A percentile compares a stretch with the other conserved stretches of the same genome.
These are phyloP conservation scores for Melanocharis versteri DNA, from an alignment of 2,113 vertebrate species.

Conservation along the genomic window DNA sequence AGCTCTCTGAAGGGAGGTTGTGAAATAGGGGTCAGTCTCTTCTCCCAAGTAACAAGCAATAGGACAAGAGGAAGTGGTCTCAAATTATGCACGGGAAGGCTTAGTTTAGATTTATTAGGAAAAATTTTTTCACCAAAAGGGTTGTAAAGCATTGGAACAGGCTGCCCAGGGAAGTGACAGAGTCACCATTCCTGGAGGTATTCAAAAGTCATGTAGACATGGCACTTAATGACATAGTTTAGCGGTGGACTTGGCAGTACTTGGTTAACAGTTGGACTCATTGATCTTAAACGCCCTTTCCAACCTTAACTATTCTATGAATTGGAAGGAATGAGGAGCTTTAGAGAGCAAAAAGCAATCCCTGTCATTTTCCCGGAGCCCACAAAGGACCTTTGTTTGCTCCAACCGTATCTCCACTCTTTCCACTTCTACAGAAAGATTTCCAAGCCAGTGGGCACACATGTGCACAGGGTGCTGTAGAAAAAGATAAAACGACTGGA, in stretches of 20 bases:
- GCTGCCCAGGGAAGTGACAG: neutral
- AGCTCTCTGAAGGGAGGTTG: neutral
- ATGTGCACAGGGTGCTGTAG: neutral
- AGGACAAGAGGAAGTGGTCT: neutral
- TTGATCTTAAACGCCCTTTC: neutral
- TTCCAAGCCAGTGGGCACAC: conserved; percentile 22
- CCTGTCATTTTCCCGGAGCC: neutral
- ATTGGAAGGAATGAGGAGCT: neutral
- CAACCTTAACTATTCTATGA: neutral
- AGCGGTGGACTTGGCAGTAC: neutral
- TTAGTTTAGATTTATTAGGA: neutral
- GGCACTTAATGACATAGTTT: neutral
- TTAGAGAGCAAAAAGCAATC: neutral
- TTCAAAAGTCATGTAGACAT: neutral
- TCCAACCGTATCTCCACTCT: neutral
- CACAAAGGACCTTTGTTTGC: conserved; percentile 39
- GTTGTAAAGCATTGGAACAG: neutral
- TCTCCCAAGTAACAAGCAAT: neutral
- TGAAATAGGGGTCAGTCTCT: neutral
- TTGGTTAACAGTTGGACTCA: neutral
- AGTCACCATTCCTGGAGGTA: neutral
- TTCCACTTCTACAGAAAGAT: conserved; percentile 5
- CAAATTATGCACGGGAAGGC: neutral
- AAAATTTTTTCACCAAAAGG: neutral
- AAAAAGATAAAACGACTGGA: neutral